Conservation (phyloP, 1,140 invertebrate species). For the Calliphora vicina region DNA sequence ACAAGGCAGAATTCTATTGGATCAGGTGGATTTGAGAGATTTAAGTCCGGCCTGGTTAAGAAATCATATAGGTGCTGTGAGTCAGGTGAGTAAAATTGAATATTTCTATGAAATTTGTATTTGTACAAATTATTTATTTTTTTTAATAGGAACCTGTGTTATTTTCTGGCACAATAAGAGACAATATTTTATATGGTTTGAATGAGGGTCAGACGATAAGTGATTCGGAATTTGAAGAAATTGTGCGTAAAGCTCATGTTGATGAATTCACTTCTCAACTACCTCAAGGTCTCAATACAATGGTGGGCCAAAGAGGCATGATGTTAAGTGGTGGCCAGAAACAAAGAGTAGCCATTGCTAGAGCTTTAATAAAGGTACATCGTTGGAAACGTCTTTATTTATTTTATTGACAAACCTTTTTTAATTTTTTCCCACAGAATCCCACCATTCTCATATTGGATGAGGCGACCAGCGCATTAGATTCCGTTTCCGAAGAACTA, state of each 20-base stretch:
- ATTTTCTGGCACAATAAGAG: slow-evolving; percentile 80
- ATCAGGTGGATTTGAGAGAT: slow-evolving; percentile 71
- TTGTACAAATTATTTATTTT: slow-evolving; percentile 24
- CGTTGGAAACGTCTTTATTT: neutral
- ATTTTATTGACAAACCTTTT: too few species aligned
- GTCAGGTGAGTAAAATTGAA: slow-evolving; percentile 65
- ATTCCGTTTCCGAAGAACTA: slow-evolving; percentile 87
- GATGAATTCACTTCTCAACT: slow-evolving; percentile 80
- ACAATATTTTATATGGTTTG: slow-evolving; percentile 86
- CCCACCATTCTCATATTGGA: slow-evolving; percentile 85
- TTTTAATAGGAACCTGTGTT: slow-evolving; percentile 75
- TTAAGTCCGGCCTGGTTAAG: slow-evolving; percentile 77
- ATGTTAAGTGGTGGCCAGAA: slow-evolving; percentile 87
- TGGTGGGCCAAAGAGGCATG: slow-evolving; percentile 82
- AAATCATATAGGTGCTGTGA: slow-evolving; percentile 79
- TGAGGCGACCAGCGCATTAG: slow-evolving; percentile 91
- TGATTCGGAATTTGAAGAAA: slow-evolving; percentile 69
- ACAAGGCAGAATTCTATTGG: slow-evolving; percentile 72
- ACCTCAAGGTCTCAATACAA: slow-evolving; percentile 77
- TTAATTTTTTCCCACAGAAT: slow-evolving; percentile 67
- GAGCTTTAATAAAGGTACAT: slow-evolving; percentile 83
- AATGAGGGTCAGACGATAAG: slow-evolving; percentile 64
- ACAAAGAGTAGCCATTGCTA: slow-evolving; percentile 88
- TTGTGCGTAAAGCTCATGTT: slow-evolving; percentile 79
- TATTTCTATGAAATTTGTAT: neutral